These are phyloP conservation scores for Chrysomallon squamiferum DNA, from an alignment of 1,140 invertebrate species.

Conservation along the genomic window DNA sequence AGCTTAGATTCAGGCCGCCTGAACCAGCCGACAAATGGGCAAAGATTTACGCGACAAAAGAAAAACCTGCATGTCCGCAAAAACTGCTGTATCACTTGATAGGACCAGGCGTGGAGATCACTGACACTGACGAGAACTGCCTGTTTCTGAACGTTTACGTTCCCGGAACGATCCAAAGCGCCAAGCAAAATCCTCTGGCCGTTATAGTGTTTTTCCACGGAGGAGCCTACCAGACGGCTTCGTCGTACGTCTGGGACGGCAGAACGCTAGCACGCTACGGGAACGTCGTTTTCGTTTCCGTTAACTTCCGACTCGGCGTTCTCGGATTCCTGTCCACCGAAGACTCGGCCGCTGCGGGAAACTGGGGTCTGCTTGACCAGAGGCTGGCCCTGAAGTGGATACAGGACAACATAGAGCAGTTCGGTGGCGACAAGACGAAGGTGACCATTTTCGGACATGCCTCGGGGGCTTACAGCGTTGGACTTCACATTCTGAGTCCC, in stretches of 20 bases:
- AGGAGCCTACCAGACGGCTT: constrained; percentile 93
- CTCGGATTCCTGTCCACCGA: constrained; percentile 93
- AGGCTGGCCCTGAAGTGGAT: constrained; percentile 81
- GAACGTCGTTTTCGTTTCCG: constrained; percentile 89
- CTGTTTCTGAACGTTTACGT: constrained; percentile 89
- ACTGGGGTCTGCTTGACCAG: constrained; percentile 94
- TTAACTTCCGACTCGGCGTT: constrained; percentile 88
- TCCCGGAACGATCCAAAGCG: constrained; percentile 64
- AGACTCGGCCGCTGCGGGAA: constrained; percentile 88
- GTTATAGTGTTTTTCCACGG: constrained; percentile 98
- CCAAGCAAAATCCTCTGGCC: constrained; percentile 69
- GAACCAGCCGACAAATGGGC: neutral
- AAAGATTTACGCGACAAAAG: neutral
- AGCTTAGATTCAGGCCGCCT: neutral
- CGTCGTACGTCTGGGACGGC: constrained; percentile 91
- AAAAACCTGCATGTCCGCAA: neutral
- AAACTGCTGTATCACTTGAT: neutral
- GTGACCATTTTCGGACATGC: constrained; percentile 96
- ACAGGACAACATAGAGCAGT: constrained; percentile 87
- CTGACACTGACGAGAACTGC: constrained; percentile 85
- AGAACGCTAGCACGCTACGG: constrained; percentile 76
- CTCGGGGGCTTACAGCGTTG: constrained; percentile 91
- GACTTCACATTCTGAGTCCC: constrained; percentile 89
- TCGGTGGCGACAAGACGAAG: constrained; percentile 93
- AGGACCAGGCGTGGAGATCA: neutral